Percentiles rank a stretch among this genome's conserved stretches.
phyloP scores from a whole-genome alignment of 2,113 vertebrate species.

The human (Homo sapiens) region DNA sequence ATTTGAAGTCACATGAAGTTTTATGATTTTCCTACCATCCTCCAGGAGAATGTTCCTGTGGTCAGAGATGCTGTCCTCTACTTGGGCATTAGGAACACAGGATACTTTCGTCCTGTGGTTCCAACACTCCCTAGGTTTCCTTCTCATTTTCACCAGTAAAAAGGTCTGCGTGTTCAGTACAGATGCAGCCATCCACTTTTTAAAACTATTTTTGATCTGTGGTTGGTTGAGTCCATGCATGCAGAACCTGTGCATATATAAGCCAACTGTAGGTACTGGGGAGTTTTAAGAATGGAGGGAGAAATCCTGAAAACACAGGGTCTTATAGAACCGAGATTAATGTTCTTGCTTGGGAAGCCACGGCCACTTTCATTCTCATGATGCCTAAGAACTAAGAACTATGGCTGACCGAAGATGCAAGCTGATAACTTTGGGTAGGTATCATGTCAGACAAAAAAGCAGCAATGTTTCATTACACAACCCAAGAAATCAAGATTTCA shows the following conservation, averaged over 20 bases:
- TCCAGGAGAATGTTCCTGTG: neutral
- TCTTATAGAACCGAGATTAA: neutral
- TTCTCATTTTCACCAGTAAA: neutral
- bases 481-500: neutral
- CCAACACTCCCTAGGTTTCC: too few species aligned
- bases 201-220: neutral
- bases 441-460: neutral
- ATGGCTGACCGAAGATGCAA: neutral
- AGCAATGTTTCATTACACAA: accelerated
- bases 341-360: neutral
- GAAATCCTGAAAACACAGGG: neutral
- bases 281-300: neutral
- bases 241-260: neutral
- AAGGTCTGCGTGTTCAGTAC: neutral
- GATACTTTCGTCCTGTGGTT: neutral
- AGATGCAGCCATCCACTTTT: neutral
- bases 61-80: accelerated
- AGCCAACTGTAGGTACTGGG: neutral
- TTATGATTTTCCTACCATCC: neutral
- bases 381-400: neutral
- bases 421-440: neutral
- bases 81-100: accelerated
- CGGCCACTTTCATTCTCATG: accelerated
- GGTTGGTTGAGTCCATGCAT: neutral
- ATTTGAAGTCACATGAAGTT: neutral